Evolutionary conservation across 30 jellyfish, hydroid and myxozoan species (phyloP).

Genomic region (Catostylus mosaicus): DNA sequence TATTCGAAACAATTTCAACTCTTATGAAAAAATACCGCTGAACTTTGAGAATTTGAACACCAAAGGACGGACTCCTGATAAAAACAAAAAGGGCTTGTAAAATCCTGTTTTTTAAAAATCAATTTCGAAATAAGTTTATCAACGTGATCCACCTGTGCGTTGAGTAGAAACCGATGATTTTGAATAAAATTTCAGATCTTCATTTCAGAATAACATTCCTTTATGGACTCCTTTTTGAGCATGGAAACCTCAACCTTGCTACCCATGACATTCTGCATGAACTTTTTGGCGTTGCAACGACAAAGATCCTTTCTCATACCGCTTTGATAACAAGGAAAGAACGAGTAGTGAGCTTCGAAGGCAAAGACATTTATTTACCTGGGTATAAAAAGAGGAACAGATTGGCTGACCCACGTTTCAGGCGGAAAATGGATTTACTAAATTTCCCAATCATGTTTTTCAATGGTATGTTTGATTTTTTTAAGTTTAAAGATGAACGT

Average conservation of each 20-base stretch:
- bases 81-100: too few species aligned
- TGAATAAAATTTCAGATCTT: not conserved
- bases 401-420: conserved; percentile 11
- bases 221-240: conserved; percentile 62
- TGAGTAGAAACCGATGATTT: too few species aligned
- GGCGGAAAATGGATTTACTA: conserved; percentile 36
- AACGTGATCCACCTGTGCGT: too few species aligned
- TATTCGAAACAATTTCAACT: too few species aligned
- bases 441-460: conserved; percentile 58
- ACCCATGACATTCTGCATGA: conserved; percentile 72
- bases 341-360: conserved; percentile 36
- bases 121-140: too few species aligned
- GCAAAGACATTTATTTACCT: conserved; percentile 60
- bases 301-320: conserved; percentile 21
- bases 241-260: conserved; percentile 39
- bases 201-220: conserved; percentile 40
- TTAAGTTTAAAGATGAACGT: not conserved
- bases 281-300: conserved; percentile 59
- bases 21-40: too few species aligned
- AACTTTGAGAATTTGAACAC: too few species aligned
- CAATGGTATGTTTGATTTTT: conserved; percentile 38
- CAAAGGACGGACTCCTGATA: too few species aligned
- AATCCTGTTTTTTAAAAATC: too few species aligned
- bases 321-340: conserved; percentile 40
- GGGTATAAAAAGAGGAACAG: conserved; percentile 45